Evolutionary conservation across 1,140 invertebrate species (phyloP).

Genomic region (Psilanteris sp.): DNA sequence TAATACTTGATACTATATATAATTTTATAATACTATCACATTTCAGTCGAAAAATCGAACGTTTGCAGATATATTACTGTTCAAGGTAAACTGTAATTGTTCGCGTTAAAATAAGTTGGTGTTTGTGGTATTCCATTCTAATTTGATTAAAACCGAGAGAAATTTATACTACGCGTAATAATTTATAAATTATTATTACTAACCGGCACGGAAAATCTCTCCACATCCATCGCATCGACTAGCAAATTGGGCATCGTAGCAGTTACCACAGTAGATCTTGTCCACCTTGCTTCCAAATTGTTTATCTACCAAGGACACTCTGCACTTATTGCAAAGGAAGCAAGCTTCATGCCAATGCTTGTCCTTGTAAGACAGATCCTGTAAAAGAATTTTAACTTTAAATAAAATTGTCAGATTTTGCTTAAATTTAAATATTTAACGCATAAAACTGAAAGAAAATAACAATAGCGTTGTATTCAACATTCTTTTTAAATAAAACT

Average conservation of each 20-base stretch:
- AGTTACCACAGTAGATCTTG: slow-evolving; percentile 99
- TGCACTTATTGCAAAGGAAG: slow-evolving; percentile 99
- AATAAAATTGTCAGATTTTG: too few species aligned
- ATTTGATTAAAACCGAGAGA: too few species aligned
- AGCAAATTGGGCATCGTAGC: slow-evolving; percentile 99
- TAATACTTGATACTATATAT: too few species aligned
- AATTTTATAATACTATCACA: too few species aligned
- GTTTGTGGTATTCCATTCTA: too few species aligned
- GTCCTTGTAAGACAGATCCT: slow-evolving; percentile 99
- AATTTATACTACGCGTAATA: slow-evolving; percentile 41
- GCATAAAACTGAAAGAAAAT: too few species aligned
- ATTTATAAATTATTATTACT: slow-evolving; percentile 72
- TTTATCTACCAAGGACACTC: slow-evolving; percentile 98
- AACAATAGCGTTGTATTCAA: too few species aligned
- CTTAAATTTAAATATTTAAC: neutral
- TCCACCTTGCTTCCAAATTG: slow-evolving; percentile 98
- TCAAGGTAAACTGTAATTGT: too few species aligned
- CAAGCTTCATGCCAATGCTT: slow-evolving; percentile 99
- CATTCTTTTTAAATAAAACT: too few species aligned
- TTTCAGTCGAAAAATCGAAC: too few species aligned
- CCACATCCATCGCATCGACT: slow-evolving; percentile 99
- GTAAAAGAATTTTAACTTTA: slow-evolving; percentile 62
- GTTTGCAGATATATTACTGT: too few species aligned
- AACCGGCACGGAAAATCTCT: slow-evolving; percentile 99
- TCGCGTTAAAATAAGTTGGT: too few species aligned